Conservation (phyloP, 30 jellyfish, hydroid and myxozoan genomes). For the Aurelia sp. region DNA sequence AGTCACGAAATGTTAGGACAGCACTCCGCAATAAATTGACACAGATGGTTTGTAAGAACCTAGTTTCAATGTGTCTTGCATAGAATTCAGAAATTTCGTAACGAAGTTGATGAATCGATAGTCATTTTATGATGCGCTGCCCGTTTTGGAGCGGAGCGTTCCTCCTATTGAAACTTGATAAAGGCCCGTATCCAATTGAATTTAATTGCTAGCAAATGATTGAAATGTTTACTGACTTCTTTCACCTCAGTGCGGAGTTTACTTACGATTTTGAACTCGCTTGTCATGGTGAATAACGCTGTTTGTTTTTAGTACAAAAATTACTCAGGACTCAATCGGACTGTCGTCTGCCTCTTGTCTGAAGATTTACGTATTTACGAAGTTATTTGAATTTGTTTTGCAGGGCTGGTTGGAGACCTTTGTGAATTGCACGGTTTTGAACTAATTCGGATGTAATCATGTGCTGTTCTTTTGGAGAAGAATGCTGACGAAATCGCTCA, state of each 20-base stretch:
- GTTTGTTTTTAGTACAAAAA: conserved; percentile 30
- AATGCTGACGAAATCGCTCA: conserved; percentile 2
- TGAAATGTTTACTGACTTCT: conserved; percentile 60
- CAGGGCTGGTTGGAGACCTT: conserved; percentile 50
- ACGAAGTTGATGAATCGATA: background rate
- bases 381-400: conserved; percentile 1
- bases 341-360: conserved; percentile 51
- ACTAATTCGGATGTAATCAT: background rate
- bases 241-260: conserved; percentile 55
- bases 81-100: background rate
- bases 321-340: conserved; percentile 2
- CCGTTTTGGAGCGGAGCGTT: background rate
- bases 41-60: background rate
- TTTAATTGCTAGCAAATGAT: conserved; percentile 67
- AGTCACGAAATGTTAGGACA: background rate
- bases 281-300: conserved; percentile 17
- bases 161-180: conserved; percentile 30
- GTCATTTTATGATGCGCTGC: background rate
- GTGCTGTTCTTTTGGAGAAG: background rate
- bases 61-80: background rate
- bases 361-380: conserved; percentile 38
- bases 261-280: conserved; percentile 66
- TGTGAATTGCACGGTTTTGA: conserved; percentile 28
- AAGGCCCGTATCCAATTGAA: conserved; percentile 45
- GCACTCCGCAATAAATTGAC: background rate